Evolutionary conservation across 1,140 invertebrate species (phyloP), one percentile per base, ranked within the genome.

Genomic region (Bombus terrestris): DNA sequence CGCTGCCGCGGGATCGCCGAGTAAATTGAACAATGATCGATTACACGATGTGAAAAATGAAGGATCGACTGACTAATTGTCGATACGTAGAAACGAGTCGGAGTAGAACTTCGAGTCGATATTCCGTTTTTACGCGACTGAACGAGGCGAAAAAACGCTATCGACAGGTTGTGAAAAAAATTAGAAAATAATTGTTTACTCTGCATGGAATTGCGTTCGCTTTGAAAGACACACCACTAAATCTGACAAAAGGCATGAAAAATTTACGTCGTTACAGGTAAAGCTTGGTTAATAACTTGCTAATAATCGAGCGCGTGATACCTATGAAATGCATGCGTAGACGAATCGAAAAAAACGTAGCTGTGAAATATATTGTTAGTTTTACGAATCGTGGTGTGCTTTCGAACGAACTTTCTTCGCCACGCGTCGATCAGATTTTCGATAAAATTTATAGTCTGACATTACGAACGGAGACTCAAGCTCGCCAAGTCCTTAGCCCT

Each of bases 11-110:
- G 79, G 79, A 84, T 85, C 85, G 78, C 76, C 76, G 83, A 81
- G 81, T 90, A 90, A 91, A 91, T 87, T 88, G 91, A 91, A 89
- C 87, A 87, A 92, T 91, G 91, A 92, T 91, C 90, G 91, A 92
- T 90, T 88, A 82, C 83, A 80, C 79, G 87, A 85, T 85, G 76
- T 87, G 87, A 91, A 86, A 91, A 89, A 89, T 89, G 88, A 89
- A 89, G 79, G 85, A 66, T 71, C 80, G 88, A 37, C 37, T 72
- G 88, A 83, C 88, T 89, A 89, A 89, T 89, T 89, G 85, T 78
- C 75, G 62, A 88, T 82, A 88, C 73, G 77, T 81, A 77, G 75
- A 76, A 89, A 89, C 83, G 76, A 62, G 59, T 62, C 59, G 25
- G 3, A n/a, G 59, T 62, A 13, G 59, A 82, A 87, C 77, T 85